Conservation (phyloP, 2,888 invertebrate genomes). For the Pristionchus japonicus region DNA sequence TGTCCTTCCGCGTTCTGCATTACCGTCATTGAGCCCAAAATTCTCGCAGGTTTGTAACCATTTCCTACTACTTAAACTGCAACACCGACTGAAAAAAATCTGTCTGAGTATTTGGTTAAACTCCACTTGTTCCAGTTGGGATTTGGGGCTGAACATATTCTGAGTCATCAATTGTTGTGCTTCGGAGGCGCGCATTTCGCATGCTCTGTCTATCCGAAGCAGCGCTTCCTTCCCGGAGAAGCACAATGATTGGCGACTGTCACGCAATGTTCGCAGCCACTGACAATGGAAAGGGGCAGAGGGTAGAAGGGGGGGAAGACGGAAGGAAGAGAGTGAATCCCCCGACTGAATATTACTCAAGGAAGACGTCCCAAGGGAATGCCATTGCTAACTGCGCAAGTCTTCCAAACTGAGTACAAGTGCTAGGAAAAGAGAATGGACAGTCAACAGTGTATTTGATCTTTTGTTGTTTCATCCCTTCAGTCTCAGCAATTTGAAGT, state of each 20-base stretch:
- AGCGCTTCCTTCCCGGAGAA: background rate
- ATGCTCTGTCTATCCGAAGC: background rate
- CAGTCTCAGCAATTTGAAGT: background rate
- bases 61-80: no score
- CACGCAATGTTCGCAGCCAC: background rate
- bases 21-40: conserved; percentile 72
- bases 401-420: background rate
- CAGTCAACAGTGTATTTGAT: background rate
- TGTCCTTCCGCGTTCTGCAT: conserved; percentile 72
- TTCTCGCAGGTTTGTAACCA: conserved; percentile 71
- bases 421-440: background rate
- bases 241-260: background rate
- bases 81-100: no score
- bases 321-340: conserved; percentile 7
- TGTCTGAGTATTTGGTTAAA: no score
- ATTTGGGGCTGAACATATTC: background rate
- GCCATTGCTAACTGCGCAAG: background rate
- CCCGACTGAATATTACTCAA: conserved; percentile 13
- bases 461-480: background rate
- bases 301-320: background rate
- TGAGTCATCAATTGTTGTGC: background rate
- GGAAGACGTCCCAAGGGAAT: background rate
- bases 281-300: conserved; percentile 3
- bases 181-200: background rate
- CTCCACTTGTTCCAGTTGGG: no score